Evolutionary conservation across 2,113 vertebrate genomes (phyloP).

Genomic region (Promerops cafer): DNA sequence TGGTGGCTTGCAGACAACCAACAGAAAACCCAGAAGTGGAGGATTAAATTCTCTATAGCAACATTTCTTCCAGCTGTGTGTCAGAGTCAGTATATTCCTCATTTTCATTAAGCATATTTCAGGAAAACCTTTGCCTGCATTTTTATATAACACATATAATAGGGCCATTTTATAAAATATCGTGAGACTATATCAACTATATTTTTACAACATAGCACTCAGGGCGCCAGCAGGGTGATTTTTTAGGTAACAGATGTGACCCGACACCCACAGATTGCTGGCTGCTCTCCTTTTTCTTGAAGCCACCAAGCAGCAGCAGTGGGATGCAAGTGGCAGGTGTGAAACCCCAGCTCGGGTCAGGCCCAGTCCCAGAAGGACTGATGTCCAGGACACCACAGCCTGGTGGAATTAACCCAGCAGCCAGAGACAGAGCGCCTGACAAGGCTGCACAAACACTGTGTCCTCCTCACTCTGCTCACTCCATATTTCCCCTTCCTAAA

Average conservation of each 20-base stretch:
- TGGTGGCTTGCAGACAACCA: background rate
- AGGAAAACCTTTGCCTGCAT: background rate
- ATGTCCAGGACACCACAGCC: background rate
- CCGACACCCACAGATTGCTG: background rate
- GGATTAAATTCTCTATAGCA: background rate
- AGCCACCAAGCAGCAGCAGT: background rate
- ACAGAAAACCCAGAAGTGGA: background rate
- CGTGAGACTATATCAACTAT: fast-evolving
- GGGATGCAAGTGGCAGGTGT: background rate
- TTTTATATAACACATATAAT: background rate
- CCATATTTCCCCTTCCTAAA: background rate
- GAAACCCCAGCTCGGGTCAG: background rate
- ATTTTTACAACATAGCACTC: background rate
- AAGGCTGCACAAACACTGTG: background rate
- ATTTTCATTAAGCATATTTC: background rate
- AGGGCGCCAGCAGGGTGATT: background rate
- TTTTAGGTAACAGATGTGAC: background rate
- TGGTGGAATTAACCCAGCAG: background rate
- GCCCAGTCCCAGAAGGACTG: background rate
- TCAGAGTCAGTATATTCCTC: background rate
- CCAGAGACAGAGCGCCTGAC: background rate
- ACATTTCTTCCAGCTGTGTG: background rate
- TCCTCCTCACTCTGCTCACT: background rate
- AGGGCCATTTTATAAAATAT: background rate
- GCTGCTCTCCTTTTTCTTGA: background rate